Percentiles rank a stretch among this genome's conserved stretches.
Evolutionary conservation across 2,888 invertebrate species (phyloP).

Genomic region (Seira ritae): DNA sequence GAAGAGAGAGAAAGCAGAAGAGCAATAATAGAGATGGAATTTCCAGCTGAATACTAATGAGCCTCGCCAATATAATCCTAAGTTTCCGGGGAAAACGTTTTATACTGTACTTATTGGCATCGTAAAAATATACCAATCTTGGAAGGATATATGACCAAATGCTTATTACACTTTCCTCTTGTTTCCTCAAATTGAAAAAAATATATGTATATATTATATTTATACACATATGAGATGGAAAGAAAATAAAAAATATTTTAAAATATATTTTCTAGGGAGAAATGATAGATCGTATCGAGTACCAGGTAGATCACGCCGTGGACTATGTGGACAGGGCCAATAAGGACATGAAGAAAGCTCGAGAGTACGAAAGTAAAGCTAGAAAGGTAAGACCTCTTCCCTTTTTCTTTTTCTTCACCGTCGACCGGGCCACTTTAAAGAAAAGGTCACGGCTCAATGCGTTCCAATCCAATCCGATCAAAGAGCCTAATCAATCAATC

Average conservation of each 20-base stretch:
- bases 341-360: conserved; percentile 86
- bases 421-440: too few species aligned
- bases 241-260: background rate
- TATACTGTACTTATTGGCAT: too few species aligned
- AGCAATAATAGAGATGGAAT: conserved; percentile 42
- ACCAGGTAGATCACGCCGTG: conserved; percentile 90
- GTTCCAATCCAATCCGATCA: too few species aligned
- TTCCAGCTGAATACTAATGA: conserved; percentile 54
- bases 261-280: conserved; percentile 83
- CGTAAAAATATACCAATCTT: too few species aligned
- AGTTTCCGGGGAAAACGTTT: background rate
- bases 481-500: background rate
- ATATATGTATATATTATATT: too few species aligned
- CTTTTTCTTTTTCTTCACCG: too few species aligned
- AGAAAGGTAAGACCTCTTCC: conserved; percentile 87
- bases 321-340: conserved; percentile 90
- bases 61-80: background rate
- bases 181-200: background rate
- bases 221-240: background rate
- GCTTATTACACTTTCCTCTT: too few species aligned
- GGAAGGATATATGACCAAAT: background rate
- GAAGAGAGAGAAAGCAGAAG: background rate
- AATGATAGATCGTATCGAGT: conserved; percentile 95
- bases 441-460: background rate
- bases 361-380: conserved; percentile 90